These are phyloP conservation scores for Dryoscopus gambensis DNA, from an alignment of 2,113 vertebrate genomes.

Conservation along the genomic window DNA sequence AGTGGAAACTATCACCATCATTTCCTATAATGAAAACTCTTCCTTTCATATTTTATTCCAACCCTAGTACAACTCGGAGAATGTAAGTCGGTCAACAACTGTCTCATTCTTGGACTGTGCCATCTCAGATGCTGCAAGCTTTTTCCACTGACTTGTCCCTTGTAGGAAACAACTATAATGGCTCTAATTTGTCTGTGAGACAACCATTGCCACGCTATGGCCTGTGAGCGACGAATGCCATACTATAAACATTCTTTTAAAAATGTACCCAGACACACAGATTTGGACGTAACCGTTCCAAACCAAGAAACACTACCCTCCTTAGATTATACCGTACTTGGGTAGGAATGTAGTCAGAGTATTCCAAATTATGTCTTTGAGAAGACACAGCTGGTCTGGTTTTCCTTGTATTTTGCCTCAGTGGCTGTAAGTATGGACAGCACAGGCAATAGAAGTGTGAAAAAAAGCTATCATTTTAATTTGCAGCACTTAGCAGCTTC, in stretches of 20 bases:
- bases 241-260: background rate
- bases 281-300: background rate
- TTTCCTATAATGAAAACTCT: background rate
- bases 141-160: background rate
- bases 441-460: background rate
- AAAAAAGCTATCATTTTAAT: background rate
- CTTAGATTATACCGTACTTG: background rate
- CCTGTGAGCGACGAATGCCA: background rate
- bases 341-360: background rate
- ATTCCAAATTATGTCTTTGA: background rate
- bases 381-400: background rate
- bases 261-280: background rate
- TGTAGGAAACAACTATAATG: background rate
- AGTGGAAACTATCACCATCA: background rate
- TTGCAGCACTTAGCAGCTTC: background rate
- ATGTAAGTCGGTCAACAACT: background rate
- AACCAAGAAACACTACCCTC: background rate
- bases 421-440: background rate
- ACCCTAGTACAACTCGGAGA: background rate
- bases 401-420: background rate
- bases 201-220: rapidly evolving
- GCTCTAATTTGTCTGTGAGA: background rate
- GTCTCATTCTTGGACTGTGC: background rate
- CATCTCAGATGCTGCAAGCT: background rate
- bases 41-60: background rate